Evolutionary conservation across 2,888 invertebrate genomes (phyloP).

Genomic region (Orchesella flavescens): DNA sequence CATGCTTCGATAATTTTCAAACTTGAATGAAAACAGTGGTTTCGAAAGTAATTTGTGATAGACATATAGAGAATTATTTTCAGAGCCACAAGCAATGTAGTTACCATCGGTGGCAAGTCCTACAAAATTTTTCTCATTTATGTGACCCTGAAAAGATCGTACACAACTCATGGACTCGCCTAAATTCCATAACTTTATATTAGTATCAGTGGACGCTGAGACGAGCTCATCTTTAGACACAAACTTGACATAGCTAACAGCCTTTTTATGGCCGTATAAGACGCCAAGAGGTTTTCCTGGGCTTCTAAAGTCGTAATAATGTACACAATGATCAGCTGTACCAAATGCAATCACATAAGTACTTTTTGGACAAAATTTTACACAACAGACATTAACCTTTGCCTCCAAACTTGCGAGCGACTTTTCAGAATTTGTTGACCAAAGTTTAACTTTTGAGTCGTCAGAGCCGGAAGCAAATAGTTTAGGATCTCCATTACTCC

Average conservation of each 20-base stretch:
- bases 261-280: slow-evolving; percentile 92
- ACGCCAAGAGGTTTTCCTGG: slow-evolving; percentile 86
- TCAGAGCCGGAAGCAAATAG: slow-evolving; percentile 94
- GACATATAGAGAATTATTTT: slow-evolving; percentile 93
- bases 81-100: slow-evolving; percentile 95
- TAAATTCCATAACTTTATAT: slow-evolving; percentile 92
- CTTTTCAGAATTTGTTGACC: slow-evolving; percentile 89
- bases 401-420: slow-evolving; percentile 93
- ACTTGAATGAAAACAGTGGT: slow-evolving; percentile 89
- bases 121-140: slow-evolving; percentile 97
- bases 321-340: too few species aligned
- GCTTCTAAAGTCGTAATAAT: slow-evolving; percentile 90
- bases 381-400: slow-evolving; percentile 96
- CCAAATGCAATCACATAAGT: too few species aligned
- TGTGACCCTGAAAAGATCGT: slow-evolving; percentile 92
- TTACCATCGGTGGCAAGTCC: slow-evolving; percentile 93
- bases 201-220: slow-evolving; percentile 94
- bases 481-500: too few species aligned
- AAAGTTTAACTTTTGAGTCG: slow-evolving; percentile 93
- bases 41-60: slow-evolving; percentile 92
- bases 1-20: slow-evolving; percentile 86
- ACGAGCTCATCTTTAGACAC: too few species aligned
- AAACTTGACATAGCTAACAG: slow-evolving; percentile 95
- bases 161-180: slow-evolving; percentile 85
- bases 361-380: too few species aligned